Conservation (phyloP, 2,113 vertebrate species). For the Caranx ignobilis region DNA sequence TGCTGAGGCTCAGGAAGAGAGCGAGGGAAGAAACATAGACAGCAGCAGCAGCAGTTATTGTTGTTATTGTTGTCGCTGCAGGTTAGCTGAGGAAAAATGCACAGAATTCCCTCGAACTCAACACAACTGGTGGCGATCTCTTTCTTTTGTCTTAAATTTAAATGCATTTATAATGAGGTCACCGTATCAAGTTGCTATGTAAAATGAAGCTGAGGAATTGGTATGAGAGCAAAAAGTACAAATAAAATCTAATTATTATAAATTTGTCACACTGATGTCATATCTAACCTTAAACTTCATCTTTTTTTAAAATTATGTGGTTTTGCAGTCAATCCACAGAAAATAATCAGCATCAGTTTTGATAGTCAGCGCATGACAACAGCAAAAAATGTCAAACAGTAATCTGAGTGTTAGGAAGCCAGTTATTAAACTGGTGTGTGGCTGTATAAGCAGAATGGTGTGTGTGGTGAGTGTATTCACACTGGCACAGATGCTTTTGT, state of each 20-base stretch:
- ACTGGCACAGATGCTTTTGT: slow-evolving; percentile 32
- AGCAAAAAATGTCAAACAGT: no score
- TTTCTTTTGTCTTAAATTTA: background rate
- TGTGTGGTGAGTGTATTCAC: slow-evolving; percentile 28
- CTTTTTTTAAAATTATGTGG: background rate
- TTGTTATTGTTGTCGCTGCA: slow-evolving; percentile 32
- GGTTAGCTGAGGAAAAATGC: slow-evolving; percentile 34
- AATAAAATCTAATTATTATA: background rate
- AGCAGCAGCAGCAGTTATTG: slow-evolving; percentile 9
- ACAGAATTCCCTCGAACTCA: slow-evolving; percentile 6
- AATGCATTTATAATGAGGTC: background rate
- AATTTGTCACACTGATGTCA: no score
- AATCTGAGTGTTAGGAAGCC: background rate
- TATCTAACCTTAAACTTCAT: background rate
- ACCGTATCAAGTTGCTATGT: background rate
- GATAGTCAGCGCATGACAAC: background rate
- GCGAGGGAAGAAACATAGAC: slow-evolving; percentile 23
- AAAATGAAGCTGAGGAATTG: no score
- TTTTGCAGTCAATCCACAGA: background rate
- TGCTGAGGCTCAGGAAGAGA: slow-evolving; percentile 42
- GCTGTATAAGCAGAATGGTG: background rate
- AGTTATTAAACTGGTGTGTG: background rate
- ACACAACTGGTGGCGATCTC: background rate
- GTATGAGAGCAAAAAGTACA: background rate
- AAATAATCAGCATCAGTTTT: background rate